These are phyloP conservation scores for Balearica regulorum DNA, from an alignment of 2,797 vertebrate species.

Conservation along the genomic window DNA sequence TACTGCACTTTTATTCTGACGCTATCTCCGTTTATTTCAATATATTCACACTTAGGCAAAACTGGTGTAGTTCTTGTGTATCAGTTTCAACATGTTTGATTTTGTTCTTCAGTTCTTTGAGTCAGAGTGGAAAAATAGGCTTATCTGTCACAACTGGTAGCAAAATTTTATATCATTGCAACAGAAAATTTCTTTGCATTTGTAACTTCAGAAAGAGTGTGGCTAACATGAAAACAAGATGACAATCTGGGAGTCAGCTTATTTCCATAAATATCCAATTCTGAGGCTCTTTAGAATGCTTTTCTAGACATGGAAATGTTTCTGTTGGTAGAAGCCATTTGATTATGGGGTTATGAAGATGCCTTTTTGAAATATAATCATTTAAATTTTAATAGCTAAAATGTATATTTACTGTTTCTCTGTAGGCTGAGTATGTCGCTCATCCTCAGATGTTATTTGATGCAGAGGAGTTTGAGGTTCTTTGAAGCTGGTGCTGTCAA, in stretches of 20 bases:
- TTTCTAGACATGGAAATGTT: conserved; percentile 13
- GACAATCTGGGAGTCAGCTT: conserved; percentile 22
- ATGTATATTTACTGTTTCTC: conserved; percentile 45
- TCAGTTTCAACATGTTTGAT: neutral
- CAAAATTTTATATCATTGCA: neutral
- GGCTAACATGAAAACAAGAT: conserved; percentile 42
- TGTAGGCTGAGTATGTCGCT: conserved; percentile 13
- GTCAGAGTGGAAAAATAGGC: neutral
- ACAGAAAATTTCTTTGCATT: conserved; percentile 3
- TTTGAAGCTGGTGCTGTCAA: conserved; percentile 62
- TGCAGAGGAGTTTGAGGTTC: conserved; percentile 39
- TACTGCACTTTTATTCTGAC: neutral
- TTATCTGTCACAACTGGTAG: neutral
- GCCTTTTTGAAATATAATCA: conserved; percentile 36
- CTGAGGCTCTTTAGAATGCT: conserved; percentile 10
- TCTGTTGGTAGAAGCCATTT: conserved; percentile 43
- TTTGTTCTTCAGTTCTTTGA: conserved; percentile 7
- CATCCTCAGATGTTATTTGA: conserved; percentile 55
- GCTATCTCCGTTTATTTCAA: neutral
- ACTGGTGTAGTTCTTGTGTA: neutral
- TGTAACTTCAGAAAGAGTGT: conserved; percentile 22
- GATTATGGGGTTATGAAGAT: conserved; percentile 24
- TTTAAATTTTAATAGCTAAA: conserved; percentile 59
- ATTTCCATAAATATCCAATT: conserved; percentile 58
- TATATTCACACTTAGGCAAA: neutral